Percentiles rank a stretch among this genome's conserved stretches.
These are phyloP conservation scores for Ochropleura plecta DNA, from an alignment of 2,888 invertebrate species.

Conservation along the genomic window DNA sequence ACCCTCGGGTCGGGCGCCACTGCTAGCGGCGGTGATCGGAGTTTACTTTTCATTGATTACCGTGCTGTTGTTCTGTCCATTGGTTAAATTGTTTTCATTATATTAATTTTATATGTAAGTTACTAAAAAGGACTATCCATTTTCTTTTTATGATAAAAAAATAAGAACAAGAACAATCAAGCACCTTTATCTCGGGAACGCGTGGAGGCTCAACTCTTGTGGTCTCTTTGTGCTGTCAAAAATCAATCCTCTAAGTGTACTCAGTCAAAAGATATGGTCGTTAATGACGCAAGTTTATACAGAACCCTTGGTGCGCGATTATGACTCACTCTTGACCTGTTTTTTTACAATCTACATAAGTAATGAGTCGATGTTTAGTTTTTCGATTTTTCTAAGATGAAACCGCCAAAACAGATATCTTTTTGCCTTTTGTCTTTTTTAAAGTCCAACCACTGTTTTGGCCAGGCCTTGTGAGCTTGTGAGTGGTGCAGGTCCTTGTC, in stretches of 20 bases:
- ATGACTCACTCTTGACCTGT: too few relatives aligned
- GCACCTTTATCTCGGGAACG: too few relatives aligned
- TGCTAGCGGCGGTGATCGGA: constrained; percentile 29
- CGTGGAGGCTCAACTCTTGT: too few relatives aligned
- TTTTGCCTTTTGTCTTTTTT: not conserved
- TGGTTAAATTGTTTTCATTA: not conserved
- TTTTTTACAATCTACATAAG: not conserved
- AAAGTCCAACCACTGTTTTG: not conserved
- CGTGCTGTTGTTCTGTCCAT: not conserved
- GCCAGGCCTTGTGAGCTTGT: not conserved
- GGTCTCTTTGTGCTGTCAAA: too few relatives aligned
- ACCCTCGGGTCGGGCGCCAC: constrained; percentile 52
- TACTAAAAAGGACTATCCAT: not conserved
- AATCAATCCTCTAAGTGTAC: too few relatives aligned
- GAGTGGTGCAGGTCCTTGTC: not conserved
- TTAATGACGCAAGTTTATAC: too few relatives aligned
- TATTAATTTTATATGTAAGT: not conserved
- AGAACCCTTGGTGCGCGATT: too few relatives aligned
- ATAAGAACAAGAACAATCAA: too few relatives aligned
- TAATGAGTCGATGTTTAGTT: not conserved
- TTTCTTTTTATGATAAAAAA: too few relatives aligned
- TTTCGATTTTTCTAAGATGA: not conserved
- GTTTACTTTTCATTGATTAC: not conserved
- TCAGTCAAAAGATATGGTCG: too few relatives aligned
- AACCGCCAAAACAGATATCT: not conserved